phyloP scores from a whole-genome alignment of 2,797 vertebrate genomes.

The Macropodus opercularis region DNA sequence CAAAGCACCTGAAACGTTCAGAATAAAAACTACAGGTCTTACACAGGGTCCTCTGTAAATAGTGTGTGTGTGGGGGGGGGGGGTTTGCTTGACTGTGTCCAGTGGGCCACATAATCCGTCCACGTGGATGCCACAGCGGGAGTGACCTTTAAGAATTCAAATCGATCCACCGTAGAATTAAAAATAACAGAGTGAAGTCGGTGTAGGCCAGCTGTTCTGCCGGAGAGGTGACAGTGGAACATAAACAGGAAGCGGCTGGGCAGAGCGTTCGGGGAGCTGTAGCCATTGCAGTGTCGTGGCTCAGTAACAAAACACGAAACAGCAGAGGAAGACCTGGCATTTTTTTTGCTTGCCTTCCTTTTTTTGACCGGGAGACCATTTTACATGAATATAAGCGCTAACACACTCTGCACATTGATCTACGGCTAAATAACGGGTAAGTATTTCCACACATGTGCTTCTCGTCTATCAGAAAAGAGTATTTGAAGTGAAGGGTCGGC shows the following conservation, averaged over 20 bases:
- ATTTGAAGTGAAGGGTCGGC: conserved; percentile 40
- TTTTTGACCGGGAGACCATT: conserved; percentile 28
- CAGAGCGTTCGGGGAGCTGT: conserved; percentile 65
- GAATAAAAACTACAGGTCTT: no score
- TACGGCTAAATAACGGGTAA: conserved; percentile 71
- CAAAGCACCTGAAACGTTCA: no score
- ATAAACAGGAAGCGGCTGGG: conserved; percentile 79
- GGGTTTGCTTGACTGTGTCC: no score
- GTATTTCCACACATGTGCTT: conserved; percentile 15
- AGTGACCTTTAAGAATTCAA: no score
- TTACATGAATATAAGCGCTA: conserved; percentile 68
- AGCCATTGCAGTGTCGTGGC: conserved; percentile 88
- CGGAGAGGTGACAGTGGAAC: conserved; percentile 75
- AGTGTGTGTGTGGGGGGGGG: no score
- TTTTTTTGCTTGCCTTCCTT: conserved; percentile 39
- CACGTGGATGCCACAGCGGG: no score
- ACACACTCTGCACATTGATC: conserved; percentile 41
- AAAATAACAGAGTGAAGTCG: no score
- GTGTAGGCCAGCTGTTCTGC: conserved; percentile 7
- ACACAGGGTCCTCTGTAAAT: no score
- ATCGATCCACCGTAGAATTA: no score
- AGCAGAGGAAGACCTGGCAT: conserved; percentile 61
- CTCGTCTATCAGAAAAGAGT: not conserved
- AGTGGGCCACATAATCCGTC: no score
- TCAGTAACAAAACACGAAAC: conserved; percentile 80